These are phyloP conservation scores for Willowsia nigromaculata DNA, from an alignment of 2,888 invertebrate species.

Conservation along the genomic window DNA sequence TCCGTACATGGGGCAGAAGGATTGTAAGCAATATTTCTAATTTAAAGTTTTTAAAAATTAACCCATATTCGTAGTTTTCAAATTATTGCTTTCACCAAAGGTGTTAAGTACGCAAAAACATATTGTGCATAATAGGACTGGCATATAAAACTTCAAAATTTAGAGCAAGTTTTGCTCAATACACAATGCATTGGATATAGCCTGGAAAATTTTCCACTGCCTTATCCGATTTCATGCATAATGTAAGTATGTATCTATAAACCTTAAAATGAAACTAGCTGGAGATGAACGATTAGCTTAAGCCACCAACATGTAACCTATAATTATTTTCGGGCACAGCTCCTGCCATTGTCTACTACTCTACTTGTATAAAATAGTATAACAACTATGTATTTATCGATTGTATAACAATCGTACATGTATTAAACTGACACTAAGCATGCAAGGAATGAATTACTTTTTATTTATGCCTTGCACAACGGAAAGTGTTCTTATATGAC, in stretches of 20 bases:
- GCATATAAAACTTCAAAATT: no score
- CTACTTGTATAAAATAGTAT: not conserved
- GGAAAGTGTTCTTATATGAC: no score
- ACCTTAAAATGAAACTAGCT: not conserved
- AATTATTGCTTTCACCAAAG: no score
- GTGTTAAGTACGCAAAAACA: no score
- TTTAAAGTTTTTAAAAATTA: not conserved
- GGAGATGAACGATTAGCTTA: not conserved
- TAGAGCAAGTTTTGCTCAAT: no score
- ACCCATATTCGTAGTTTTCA: no score
- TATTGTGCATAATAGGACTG: no score
- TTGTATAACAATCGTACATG: not conserved
- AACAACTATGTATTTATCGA: not conserved
- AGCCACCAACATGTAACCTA: not conserved
- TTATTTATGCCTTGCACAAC: not conserved
- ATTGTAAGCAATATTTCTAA: constrained; percentile 40
- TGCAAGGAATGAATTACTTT: not conserved
- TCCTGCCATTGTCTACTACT: not conserved
- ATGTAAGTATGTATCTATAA: no score
- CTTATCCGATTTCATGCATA: no score
- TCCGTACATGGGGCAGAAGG: no score
- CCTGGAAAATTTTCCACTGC: no score
- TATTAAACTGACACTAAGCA: not conserved
- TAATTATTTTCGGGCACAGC: not conserved
- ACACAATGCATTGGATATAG: no score